Percentiles rank a stretch among this genome's conserved stretches.
Evolutionary conservation across 2,113 vertebrate genomes (phyloP).

Genomic region (Notechis scutatus): DNA sequence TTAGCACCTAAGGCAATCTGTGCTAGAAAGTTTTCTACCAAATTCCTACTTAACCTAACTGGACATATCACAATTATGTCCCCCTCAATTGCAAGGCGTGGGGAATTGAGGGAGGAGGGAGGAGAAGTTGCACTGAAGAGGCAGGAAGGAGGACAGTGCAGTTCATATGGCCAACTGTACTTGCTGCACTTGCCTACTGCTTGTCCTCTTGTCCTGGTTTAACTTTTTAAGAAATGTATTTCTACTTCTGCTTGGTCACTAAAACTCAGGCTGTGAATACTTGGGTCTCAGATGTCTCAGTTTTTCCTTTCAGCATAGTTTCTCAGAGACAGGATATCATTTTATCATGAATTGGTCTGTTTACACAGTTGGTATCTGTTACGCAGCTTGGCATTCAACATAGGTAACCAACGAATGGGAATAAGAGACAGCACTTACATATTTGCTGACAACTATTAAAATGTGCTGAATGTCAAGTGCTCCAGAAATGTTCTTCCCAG

Average conservation of each 20-base stretch:
- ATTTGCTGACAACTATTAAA: conserved; percentile 36
- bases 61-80: neutral
- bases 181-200: neutral
- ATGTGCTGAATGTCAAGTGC: conserved; percentile 36
- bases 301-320: neutral
- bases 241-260: neutral
- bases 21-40: neutral
- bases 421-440: conserved; percentile 31
- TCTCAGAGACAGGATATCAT: conserved; percentile 18
- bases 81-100: neutral
- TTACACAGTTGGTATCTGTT: conserved; percentile 31
- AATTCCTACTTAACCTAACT: neutral
- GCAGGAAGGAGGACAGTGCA: neutral
- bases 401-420: conserved; percentile 20
- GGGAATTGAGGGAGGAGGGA: neutral
- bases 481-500: conserved; percentile 33
- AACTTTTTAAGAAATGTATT: neutral
- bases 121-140: neutral
- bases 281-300: neutral
- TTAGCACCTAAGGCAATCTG: neutral
- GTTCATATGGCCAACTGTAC: neutral
- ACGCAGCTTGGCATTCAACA: conserved; percentile 34
- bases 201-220: neutral
- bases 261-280: neutral
- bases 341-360: conserved; percentile 41